Evolutionary conservation across 2,797 vertebrate species (phyloP), one percentile per base, ranked within the genome.

Genomic region (Synaphobranchus kaupii): DNA sequence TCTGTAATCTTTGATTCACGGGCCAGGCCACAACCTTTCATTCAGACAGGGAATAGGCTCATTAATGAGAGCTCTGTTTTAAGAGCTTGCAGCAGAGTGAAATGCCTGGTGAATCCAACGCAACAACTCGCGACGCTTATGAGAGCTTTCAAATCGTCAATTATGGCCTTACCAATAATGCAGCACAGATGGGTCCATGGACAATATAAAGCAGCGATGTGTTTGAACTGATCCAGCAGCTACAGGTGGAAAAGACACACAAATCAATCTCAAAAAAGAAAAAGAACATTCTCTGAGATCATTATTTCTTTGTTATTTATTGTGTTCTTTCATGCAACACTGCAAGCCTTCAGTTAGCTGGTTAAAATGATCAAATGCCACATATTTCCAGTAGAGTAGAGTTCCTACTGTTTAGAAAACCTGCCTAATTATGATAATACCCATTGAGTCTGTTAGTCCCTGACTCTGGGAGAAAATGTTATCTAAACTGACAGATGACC

Each of bases 151-250:
- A 84, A 60, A 9, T 85, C 48, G 20, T 34, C 15, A 28, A 44
- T 58, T 28, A 60, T 9, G 76, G 25, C 91, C 96, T 91, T 95
- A 99, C 98, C 98, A 99, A 83, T 50, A 99, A 93, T 88, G 98
- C 98, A 71, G 98, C 98, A 89, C 98, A 99, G 94, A 99, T 99
- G 87, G 98, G 98, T 0, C 98, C 98, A 0, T 99, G 98, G 94
- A 99, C 97, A 91, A 99, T 98, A 92, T 99, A 99, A 86, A 99
- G 97, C 22, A 99, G 96, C 20, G 98, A 98, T 0, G 98, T 99
- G 89, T 98, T 98, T 85, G 98, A 98, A 94, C 98, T 98, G 92
- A 99, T 98, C 98, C 98, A 99, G 91, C 98, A 99, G 91, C 98
- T 99, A 84, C 44, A 91, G 82, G 86, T 58, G 78, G 25, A 31